A percentile compares a stretch with the other conserved stretches of the same genome.
phyloP scores from a whole-genome alignment of 2,888 invertebrate genomes.

The Folsomia manolachei region DNA sequence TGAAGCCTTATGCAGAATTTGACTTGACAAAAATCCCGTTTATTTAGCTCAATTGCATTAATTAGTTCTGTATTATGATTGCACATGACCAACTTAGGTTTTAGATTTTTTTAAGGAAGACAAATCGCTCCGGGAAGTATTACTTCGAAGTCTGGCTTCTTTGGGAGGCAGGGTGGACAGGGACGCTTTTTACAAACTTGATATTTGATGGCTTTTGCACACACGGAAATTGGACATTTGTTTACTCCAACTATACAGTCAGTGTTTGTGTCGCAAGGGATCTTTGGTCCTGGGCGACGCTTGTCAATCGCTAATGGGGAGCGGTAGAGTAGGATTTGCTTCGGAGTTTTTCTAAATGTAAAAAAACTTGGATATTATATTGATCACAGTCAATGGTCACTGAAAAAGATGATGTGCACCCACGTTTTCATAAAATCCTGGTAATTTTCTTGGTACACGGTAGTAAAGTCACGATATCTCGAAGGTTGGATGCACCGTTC shows the following conservation, averaged over 20 bases:
- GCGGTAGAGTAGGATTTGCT: neutral
- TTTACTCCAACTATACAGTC: neutral
- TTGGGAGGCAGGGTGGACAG: neutral
- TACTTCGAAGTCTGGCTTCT: conserved; percentile 2
- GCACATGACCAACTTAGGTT: no score
- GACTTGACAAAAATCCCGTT: no score
- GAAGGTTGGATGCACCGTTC: conserved; percentile 2
- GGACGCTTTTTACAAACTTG: neutral
- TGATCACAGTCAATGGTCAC: neutral
- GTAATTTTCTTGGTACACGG: conserved; percentile 1
- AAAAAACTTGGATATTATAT: neutral
- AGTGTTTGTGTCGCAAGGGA: neutral
- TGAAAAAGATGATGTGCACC: no score
- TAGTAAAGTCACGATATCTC: neutral
- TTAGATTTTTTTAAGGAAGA: neutral
- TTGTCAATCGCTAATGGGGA: conserved; percentile 12
- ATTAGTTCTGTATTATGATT: no score
- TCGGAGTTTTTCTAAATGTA: neutral
- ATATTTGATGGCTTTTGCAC: conserved; percentile 1
- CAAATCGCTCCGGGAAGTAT: conserved; percentile 1
- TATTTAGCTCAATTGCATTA: no score
- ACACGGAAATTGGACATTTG: neutral
- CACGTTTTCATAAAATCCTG: conserved; percentile 15
- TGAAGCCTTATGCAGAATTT: no score
- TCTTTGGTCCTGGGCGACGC: neutral